Evolutionary conservation across 2,888 invertebrate species (phyloP), one percentile per base, ranked within the genome.

Genomic region (Drosophila prolongata): DNA sequence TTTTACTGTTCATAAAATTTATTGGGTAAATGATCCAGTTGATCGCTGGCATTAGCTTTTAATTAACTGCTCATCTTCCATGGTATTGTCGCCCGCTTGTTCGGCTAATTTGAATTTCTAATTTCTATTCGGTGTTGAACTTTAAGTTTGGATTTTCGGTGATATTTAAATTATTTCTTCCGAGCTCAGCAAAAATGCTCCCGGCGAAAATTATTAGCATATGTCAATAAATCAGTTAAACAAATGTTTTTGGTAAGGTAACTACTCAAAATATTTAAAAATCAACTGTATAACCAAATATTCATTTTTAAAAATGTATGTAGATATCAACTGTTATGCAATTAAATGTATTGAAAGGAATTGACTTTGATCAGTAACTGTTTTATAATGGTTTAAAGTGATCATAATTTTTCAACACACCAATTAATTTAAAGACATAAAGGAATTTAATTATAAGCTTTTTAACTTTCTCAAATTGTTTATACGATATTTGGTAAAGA

Each of bases 21-120:
- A 80, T 64, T 78, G 77, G 76, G 81, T 42, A 62, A 62, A 34
- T 62, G 62, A 62, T 62, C 62, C 11, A 49, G 40, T 16, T 62
- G 19, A 46, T 46, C 44, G 14, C 14, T 46, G 8, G 24, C n/a
- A 54, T 67, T 34, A 54, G 11, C 16, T 19, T 40, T 37, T 38
- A 43, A 59, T 70, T 74, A 50, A 61, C 44, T 43, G 44, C 46
- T 59, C 43, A 64, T 53, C 47, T 34, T 16, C 19, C 49, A 37
- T 46, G 59, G 35, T 66, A 13, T 27, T 52, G 52, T 75, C 46
- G 16, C 49, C 47, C 24, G 40, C 30, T 71, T 37, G 34, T 47
- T 10, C 43, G 37, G 54, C 55, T 47, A 11, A 78, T 75, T 78
- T 64, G 58, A 60, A 72, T 61, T 82, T 43, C 71, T 56, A 76